Percentiles rank a stretch among this genome's conserved stretches.
These are phyloP conservation scores for Portunus trituberculatus DNA, from an alignment of 1,140 invertebrate species.

Conservation along the genomic window DNA sequence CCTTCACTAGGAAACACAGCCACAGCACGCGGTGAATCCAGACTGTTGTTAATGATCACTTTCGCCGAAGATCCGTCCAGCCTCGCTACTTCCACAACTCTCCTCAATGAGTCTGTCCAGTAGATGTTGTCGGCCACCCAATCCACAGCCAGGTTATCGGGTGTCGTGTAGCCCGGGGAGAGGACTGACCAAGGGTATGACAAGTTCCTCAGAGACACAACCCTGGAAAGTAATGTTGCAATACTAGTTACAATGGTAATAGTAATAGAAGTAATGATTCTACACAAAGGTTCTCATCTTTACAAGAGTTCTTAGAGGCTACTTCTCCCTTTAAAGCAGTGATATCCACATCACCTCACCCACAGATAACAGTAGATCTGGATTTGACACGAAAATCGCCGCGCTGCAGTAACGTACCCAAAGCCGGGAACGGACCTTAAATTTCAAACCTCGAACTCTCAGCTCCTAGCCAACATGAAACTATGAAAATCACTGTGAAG, in stretches of 20 bases:
- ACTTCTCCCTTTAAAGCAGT: no score
- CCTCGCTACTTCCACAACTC: constrained; percentile 93
- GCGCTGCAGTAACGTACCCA: no score
- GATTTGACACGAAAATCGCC: no score
- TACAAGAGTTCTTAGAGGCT: no score
- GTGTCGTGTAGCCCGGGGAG: constrained; percentile 81
- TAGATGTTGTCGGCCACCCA: constrained; percentile 97
- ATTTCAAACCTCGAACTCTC: no score
- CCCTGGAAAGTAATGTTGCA: constrained; percentile 85
- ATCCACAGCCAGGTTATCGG: constrained; percentile 95
- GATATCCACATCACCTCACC: constrained; percentile 25
- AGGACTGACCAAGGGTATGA: constrained; percentile 66
- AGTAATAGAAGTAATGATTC: neutral
- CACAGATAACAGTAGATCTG: no score
- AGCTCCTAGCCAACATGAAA: no score
- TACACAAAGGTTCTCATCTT: no score
- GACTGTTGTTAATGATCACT: constrained; percentile 91
- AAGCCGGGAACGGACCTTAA: no score
- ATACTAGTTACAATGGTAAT: neutral
- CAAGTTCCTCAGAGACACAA: constrained; percentile 86
- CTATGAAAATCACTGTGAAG: no score
- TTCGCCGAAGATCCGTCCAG: constrained; percentile 91
- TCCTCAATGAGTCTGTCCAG: constrained; percentile 94
- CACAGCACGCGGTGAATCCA: constrained; percentile 90
- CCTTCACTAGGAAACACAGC: constrained; percentile 91